phyloP scores from a whole-genome alignment of 2,113 vertebrate species.

The Natator depressus region DNA sequence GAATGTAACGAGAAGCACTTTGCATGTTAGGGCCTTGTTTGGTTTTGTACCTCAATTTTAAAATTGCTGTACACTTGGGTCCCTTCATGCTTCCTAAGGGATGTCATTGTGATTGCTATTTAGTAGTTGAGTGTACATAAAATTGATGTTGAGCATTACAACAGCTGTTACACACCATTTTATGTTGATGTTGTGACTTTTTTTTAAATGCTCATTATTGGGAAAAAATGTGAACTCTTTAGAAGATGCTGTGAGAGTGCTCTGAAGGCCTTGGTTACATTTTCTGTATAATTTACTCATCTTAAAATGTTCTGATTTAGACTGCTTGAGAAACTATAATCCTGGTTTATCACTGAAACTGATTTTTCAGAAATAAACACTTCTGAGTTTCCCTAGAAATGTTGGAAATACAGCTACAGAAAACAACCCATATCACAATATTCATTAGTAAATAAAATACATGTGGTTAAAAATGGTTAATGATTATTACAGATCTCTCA shows the following conservation, averaged over 20 bases:
- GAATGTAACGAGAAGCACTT: slow-evolving; percentile 51
- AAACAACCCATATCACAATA: background rate
- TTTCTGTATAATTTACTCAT: slow-evolving; percentile 59
- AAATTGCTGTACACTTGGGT: slow-evolving; percentile 68
- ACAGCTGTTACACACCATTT: slow-evolving; percentile 74
- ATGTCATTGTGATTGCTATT: slow-evolving; percentile 77
- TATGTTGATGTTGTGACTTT: slow-evolving; percentile 70
- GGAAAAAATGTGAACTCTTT: slow-evolving; percentile 63
- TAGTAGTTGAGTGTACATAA: slow-evolving; percentile 74
- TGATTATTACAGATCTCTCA: background rate
- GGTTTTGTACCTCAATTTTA: slow-evolving; percentile 71
- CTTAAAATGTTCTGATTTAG: slow-evolving; percentile 35
- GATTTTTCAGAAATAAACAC: slow-evolving; percentile 10
- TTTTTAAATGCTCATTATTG: slow-evolving; percentile 60
- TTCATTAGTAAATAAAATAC: background rate
- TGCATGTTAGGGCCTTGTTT: slow-evolving; percentile 55
- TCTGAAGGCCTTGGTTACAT: slow-evolving; percentile 44
- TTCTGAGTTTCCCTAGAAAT: slow-evolving; percentile 13
- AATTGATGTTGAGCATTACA: slow-evolving; percentile 75
- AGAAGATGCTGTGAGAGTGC: slow-evolving; percentile 29
- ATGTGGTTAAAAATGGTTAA: background rate
- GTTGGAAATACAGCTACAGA: background rate
- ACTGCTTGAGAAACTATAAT: slow-evolving; percentile 54
- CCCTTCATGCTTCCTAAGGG: slow-evolving; percentile 76
- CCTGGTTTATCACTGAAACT: slow-evolving; percentile 23